Evolutionary conservation across 2,113 vertebrate genomes (phyloP).

Genomic region (Ovis canadensis): DNA sequence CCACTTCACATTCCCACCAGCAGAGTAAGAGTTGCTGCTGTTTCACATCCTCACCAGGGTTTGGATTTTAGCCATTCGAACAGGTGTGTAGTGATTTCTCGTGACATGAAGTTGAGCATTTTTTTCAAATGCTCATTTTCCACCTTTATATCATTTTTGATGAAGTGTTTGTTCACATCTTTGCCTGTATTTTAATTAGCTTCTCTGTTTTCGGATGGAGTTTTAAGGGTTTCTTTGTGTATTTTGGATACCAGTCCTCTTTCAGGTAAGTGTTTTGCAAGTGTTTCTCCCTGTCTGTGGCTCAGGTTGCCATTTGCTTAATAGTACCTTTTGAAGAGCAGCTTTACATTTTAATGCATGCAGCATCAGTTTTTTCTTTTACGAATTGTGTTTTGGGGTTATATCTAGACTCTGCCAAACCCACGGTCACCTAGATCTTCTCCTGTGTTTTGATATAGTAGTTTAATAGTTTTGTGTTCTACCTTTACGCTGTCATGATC

Average conservation of each 20-base stretch:
- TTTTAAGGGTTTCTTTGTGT: neutral
- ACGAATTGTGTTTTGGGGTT: neutral
- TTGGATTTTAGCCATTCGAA: neutral
- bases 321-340: neutral
- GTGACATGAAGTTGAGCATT: neutral
- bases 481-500: neutral
- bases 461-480: neutral
- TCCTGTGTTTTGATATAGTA: neutral
- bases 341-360: neutral
- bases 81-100: neutral
- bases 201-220: neutral
- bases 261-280: neutral
- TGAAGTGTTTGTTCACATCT: neutral
- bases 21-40: neutral
- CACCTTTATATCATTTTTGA: neutral
- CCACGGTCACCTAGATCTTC: neutral
- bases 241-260: neutral
- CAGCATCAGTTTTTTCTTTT: neutral
- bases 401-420: neutral
- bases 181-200: neutral
- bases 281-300: neutral
- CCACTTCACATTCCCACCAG: neutral
- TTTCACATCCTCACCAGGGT: neutral
- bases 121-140: neutral
- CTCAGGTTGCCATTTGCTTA: conserved; percentile 12